phyloP scores from a whole-genome alignment of 2,888 invertebrate species.

The Arctia plantaginis region DNA sequence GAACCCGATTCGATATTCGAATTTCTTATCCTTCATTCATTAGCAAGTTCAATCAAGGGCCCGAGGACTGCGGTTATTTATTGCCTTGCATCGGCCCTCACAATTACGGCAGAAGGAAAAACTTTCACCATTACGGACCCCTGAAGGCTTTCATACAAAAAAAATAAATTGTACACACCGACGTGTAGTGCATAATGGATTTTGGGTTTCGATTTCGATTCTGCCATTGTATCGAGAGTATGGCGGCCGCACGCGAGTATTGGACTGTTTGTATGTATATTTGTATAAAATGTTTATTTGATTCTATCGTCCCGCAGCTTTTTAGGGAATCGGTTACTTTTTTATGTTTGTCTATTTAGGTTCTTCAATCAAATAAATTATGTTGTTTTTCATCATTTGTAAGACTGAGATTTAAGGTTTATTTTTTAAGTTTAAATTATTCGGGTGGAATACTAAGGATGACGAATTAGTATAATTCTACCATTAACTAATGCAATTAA shows the following conservation, averaged over 20 bases:
- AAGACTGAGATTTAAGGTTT: slow-evolving; percentile 5
- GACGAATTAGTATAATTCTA: background rate
- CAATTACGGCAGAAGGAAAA: slow-evolving; percentile 84
- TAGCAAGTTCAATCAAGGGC: slow-evolving; percentile 86
- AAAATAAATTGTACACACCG: slow-evolving; percentile 77
- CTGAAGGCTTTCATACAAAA: slow-evolving; percentile 80
- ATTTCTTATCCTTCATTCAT: slow-evolving; percentile 85
- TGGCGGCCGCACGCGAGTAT: slow-evolving; percentile 35
- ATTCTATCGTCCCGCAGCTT: slow-evolving; percentile 28
- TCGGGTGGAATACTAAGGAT: background rate
- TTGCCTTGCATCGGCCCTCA: slow-evolving; percentile 83
- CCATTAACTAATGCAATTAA: background rate
- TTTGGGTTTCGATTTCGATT: slow-evolving; percentile 72
- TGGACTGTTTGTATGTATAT: slow-evolving; percentile 54
- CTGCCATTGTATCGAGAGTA: slow-evolving; percentile 60
- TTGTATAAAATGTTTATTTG: slow-evolving; percentile 59
- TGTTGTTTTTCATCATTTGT: slow-evolving; percentile 4
- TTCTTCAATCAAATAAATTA: slow-evolving; percentile 19
- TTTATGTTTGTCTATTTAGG: slow-evolving; percentile 17
- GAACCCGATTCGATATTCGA: slow-evolving; percentile 70
- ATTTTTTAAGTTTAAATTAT: background rate
- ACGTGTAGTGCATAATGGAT: slow-evolving; percentile 79
- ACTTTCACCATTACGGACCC: slow-evolving; percentile 83
- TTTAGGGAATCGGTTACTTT: slow-evolving; percentile 30
- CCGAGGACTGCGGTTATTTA: slow-evolving; percentile 83